These are phyloP conservation scores for Pinna nobilis DNA, from an alignment of 1,140 invertebrate genomes.

Conservation along the genomic window DNA sequence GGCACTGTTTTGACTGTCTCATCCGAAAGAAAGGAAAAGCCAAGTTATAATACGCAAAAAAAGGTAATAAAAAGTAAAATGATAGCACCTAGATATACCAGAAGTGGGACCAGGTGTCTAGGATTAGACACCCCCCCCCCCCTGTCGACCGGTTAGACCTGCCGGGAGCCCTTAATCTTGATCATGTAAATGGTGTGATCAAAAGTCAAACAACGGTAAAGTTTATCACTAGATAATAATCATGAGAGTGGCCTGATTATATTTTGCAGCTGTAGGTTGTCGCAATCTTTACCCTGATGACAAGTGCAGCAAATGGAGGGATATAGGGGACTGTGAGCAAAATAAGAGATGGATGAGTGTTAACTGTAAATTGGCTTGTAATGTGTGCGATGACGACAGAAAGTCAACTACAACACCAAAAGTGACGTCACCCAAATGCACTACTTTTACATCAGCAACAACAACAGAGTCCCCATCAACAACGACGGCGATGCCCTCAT, in stretches of 20 bases:
- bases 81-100: no score
- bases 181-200: not conserved
- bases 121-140: no score
- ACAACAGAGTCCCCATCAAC: not conserved
- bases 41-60: no score
- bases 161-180: not conserved
- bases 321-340: slow-evolving; percentile 57
- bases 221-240: not conserved
- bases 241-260: not conserved
- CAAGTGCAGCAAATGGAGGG: slow-evolving; percentile 59
- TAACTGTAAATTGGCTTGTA: slow-evolving; percentile 61
- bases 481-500: not conserved
- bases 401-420: slow-evolving; percentile 33
- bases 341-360: slow-evolving; percentile 60
- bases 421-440: not conserved
- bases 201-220: not conserved
- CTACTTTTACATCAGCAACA: not conserved
- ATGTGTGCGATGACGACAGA: slow-evolving; percentile 49
- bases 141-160: not conserved
- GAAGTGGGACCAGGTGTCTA: no score
- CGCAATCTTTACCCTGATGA: slow-evolving; percentile 43
- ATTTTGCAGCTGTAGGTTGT: slow-evolving; percentile 35
- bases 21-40: no score
- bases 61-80: no score
- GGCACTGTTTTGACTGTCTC: no score